Percentiles rank a stretch among this genome's conserved stretches.
phyloP scores from a whole-genome alignment of 2,113 vertebrate genomes.

The Polypterus senegalus region DNA sequence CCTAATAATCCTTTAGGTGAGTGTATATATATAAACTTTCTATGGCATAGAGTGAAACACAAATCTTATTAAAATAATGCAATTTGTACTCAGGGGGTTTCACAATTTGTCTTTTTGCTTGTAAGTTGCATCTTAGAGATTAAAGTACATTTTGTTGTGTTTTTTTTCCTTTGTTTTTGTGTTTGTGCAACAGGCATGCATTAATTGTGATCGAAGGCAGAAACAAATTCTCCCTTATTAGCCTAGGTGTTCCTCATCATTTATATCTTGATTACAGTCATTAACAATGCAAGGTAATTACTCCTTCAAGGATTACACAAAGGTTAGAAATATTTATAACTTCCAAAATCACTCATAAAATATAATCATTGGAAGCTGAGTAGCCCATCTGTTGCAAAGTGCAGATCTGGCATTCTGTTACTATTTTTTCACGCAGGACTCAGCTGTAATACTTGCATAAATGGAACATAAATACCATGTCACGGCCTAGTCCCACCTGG shows the following conservation, averaged over 20 bases:
- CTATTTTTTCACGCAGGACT: conserved; percentile 25
- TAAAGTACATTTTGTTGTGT: background rate
- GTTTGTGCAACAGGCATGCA: background rate
- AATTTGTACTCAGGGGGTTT: too few species aligned
- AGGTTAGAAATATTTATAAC: background rate
- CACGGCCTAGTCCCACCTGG: conserved; percentile 24
- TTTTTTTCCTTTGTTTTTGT: background rate
- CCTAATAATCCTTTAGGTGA: too few species aligned
- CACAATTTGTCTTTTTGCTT: too few species aligned
- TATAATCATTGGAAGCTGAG: conserved; percentile 28
- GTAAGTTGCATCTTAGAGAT: too few species aligned
- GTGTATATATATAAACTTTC: too few species aligned
- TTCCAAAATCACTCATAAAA: conserved; percentile 15
- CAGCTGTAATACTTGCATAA: conserved; percentile 20
- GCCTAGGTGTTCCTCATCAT: background rate
- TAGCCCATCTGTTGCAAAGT: conserved; percentile 25
- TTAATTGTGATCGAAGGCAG: background rate
- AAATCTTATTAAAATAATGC: too few species aligned
- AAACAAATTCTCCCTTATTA: background rate
- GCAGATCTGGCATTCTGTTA: conserved; percentile 11
- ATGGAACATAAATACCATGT: conserved; percentile 17
- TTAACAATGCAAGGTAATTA: background rate
- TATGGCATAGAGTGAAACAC: too few species aligned
- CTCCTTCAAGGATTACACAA: conserved; percentile 4
- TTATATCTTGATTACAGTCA: background rate